Conservation (phyloP, 2,888 invertebrate species). For the Aricia artaxerxes region DNA sequence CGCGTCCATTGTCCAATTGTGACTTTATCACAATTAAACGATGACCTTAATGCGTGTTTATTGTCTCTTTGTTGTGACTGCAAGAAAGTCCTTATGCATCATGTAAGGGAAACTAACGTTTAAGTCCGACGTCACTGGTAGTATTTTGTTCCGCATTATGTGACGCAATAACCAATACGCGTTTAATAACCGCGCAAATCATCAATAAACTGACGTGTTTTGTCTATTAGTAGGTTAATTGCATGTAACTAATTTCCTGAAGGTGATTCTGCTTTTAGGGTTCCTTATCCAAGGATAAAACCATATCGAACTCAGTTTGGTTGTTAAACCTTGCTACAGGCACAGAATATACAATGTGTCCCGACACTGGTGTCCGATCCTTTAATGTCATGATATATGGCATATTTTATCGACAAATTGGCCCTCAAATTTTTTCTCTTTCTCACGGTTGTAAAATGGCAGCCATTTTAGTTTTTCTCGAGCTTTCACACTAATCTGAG, state of each 20-base stretch:
- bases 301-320: too few species aligned
- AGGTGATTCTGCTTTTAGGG: not conserved
- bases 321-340: too few species aligned
- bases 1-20: constrained; percentile 11
- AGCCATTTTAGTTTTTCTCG: too few species aligned
- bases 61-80: constrained; percentile 1
- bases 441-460: too few species aligned
- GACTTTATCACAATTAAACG: not conserved
- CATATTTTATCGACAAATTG: too few species aligned
- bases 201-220: not conserved
- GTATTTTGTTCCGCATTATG: constrained; percentile 9
- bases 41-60: constrained; percentile 15
- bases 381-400: too few species aligned
- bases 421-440: too few species aligned
- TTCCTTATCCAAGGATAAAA: too few species aligned
- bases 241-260: not conserved
- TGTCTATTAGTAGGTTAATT: not conserved
- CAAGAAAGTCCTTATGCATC: not conserved
- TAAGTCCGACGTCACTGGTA: not conserved
- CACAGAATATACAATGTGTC: too few species aligned
- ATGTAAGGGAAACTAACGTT: constrained; percentile 6
- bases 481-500: too few species aligned
- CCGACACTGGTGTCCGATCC: too few species aligned
- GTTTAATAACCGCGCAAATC: not conserved
- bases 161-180: constrained; percentile 11